Evolutionary conservation across 1,140 invertebrate genomes (phyloP).

Genomic region (Lepidostoma basale): DNA sequence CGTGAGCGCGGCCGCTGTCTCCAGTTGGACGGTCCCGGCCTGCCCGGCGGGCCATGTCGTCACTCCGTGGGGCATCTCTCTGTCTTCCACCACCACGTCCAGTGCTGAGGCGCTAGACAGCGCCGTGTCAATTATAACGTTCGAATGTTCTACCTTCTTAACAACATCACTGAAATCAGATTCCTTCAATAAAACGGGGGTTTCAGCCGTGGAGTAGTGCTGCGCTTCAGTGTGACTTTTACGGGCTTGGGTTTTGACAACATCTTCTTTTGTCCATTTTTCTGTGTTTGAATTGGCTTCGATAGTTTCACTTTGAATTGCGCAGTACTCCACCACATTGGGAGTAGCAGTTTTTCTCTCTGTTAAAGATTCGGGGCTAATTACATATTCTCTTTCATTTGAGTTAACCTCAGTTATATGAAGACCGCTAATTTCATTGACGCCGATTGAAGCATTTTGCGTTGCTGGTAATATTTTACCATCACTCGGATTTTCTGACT

Average conservation of each 20-base stretch:
- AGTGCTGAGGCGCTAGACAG: constrained; percentile 23
- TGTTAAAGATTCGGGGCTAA: constrained; percentile 27
- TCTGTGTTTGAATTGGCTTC: constrained; percentile 53
- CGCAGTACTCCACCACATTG: constrained; percentile 14
- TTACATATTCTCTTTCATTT: constrained; percentile 55
- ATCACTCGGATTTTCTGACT: constrained; percentile 45
- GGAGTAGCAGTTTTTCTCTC: constrained; percentile 38
- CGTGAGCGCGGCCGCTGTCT: constrained; percentile 28
- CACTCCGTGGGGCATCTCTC: constrained; percentile 25
- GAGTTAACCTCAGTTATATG: constrained; percentile 56
- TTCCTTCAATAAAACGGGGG: constrained; percentile 27
- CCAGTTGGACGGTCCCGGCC: constrained; percentile 18
- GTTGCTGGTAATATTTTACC: constrained; percentile 46
- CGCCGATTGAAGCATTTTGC: constrained; percentile 52
- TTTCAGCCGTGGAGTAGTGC: constrained; percentile 33
- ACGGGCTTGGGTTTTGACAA: constrained; percentile 52
- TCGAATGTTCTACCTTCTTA: constrained; percentile 3
- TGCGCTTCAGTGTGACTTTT: constrained; percentile 48
- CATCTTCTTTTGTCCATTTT: constrained; percentile 50
- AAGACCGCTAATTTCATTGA: constrained; percentile 57
- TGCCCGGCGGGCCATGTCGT: constrained; percentile 12
- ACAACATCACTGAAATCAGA: neutral
- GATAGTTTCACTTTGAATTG: constrained; percentile 50
- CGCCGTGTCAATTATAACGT: constrained; percentile 24
- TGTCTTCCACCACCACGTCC: constrained; percentile 27